Percentiles rank a stretch among this genome's conserved stretches.
Evolutionary conservation across 2,113 vertebrate genomes (phyloP).

Genomic region (Asarcornis scutulata): DNA sequence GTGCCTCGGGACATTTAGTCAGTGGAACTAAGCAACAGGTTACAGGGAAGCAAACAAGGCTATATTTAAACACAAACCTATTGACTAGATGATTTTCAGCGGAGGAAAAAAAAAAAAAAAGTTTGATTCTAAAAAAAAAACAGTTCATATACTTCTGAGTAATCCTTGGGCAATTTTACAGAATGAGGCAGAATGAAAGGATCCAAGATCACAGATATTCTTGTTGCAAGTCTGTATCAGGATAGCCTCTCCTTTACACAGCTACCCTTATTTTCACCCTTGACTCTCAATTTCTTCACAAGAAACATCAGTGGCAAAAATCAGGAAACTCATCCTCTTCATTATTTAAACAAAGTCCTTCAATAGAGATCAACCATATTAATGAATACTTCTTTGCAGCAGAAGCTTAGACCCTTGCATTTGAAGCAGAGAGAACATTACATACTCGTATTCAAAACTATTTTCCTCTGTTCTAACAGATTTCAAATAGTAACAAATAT

Average conservation of each 20-base stretch:
- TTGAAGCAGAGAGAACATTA: rapidly evolving
- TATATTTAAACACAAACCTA: constrained; percentile 53
- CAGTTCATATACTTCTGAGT: background rate
- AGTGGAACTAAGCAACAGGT: constrained; percentile 48
- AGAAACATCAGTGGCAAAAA: background rate
- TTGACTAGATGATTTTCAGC: constrained; percentile 2
- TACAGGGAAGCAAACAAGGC: constrained; percentile 39
- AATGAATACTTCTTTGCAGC: rapidly evolving
- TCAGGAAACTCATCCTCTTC: rapidly evolving
- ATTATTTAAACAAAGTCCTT: background rate
- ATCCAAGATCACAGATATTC: background rate
- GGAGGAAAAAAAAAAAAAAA: background rate
- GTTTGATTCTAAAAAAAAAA: background rate
- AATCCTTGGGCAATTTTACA: background rate
- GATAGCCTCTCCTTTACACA: background rate
- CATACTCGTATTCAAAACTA: background rate
- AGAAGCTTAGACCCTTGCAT: background rate
- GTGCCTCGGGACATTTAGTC: constrained; percentile 53
- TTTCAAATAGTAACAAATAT: background rate
- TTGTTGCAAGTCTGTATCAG: background rate
- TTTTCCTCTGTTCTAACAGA: background rate
- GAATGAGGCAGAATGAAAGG: background rate
- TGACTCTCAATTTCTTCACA: background rate
- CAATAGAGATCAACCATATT: background rate
- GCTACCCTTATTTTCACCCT: background rate